These are phyloP conservation scores for Oscheius sp. DNA, from an alignment of 2,888 invertebrate genomes.

Conservation along the genomic window DNA sequence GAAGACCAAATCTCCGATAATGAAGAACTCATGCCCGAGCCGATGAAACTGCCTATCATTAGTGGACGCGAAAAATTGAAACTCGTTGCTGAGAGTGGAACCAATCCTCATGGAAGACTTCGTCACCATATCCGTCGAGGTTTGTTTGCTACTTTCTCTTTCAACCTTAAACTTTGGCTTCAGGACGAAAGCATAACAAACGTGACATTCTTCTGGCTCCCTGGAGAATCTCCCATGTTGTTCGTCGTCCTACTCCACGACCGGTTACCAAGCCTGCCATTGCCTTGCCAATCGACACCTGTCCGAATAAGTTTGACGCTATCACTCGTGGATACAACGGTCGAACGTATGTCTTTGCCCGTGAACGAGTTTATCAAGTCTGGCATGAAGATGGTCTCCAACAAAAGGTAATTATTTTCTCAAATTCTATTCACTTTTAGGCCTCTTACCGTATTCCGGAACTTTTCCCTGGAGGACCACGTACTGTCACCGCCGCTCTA, in stretches of 20 bases:
- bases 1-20: constrained; percentile 22
- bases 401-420: constrained; percentile 47
- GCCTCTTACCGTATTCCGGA: constrained; percentile 57
- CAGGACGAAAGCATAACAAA: constrained; percentile 28
- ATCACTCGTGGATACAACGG: constrained; percentile 59
- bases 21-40: neutral
- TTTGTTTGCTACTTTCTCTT: neutral
- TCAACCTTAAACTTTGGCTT: neutral
- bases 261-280: constrained; percentile 37
- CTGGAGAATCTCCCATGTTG: constrained; percentile 41
- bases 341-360: constrained; percentile 62
- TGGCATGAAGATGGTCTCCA: constrained; percentile 61
- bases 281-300: constrained; percentile 49
- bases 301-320: constrained; percentile 61
- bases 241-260: neutral
- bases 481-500: constrained; percentile 62
- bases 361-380: constrained; percentile 62
- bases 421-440: constrained; percentile 15
- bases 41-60: constrained; percentile 34
- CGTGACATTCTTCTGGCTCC: constrained; percentile 49
- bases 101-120: constrained; percentile 39
- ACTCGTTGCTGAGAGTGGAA: constrained; percentile 46
- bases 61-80: constrained; percentile 40
- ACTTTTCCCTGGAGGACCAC: constrained; percentile 60
- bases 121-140: constrained; percentile 26